Base-by-base conservation (phyloP, 2,797 vertebrate genomes). In the Threskiornis aethiopicus region DNA sequence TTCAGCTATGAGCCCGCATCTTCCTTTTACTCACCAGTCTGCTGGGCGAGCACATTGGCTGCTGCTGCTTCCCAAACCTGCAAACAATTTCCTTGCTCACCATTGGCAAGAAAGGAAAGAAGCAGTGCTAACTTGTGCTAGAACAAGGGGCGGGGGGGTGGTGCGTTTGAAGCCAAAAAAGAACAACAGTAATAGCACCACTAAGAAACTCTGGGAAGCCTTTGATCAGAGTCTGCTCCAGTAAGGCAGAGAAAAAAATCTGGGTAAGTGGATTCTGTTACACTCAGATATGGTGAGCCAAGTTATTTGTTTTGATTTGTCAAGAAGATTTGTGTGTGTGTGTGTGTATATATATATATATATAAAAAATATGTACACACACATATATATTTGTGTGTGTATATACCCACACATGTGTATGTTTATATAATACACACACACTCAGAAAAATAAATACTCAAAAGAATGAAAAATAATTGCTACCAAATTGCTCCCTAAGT, bases 91-190 rank as follows among this genome's bases (percentile, higher is more conserved):
- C 41, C 64, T 49, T 28, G 52, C 41, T 71, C 59, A 51, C 41
- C 18, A 11, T 11, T 16, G 13, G 7, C 33, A 62, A 66, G 54
- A 18, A 46, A 47, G 10, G 26, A 51, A 55, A 58, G 20, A 10
- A 75, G 16, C 33, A 39, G 29, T 10, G 13, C 21, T 70, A 28
- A 65, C 25, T 14, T 26, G 41, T 65, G 51, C 37, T 75, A 39
- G 20, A 69, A 64, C 13, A 67, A 0, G 1, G 28, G 3, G 11
- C 1, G 2, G 7, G 16, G 7, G 17, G 4, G 33, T 41, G 41
- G 41, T 39, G 39, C n/a, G 37, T 39, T 41, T 41, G 5, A 39
- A 35, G 51, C 6, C 2, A 13, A 54, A 41, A 22, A 46, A 33
- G 7, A 29, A 28, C 3, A 33, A 31, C 42, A 42, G 46, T 16